Evolutionary conservation across 2,888 invertebrate genomes (phyloP).

Genomic region (Craniophora ligustri): DNA sequence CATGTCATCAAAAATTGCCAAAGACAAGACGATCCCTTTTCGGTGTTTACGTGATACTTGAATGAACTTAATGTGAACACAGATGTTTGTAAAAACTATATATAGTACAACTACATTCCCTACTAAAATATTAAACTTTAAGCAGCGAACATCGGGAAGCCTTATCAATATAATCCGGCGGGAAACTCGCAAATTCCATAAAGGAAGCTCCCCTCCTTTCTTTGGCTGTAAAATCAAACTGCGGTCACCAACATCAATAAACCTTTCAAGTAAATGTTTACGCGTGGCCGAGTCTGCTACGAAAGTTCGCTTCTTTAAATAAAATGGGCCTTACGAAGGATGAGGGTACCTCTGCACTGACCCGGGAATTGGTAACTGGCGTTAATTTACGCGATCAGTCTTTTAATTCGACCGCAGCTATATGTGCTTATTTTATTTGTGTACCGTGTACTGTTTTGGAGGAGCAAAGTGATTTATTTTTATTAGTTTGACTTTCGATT

Average conservation of each 20-base stretch:
- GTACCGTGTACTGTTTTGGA: no score
- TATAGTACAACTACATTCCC: no score
- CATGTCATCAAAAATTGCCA: no score
- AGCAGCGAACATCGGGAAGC: slow-evolving; percentile 10
- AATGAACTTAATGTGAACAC: no score
- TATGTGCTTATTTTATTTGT: slow-evolving; percentile 20
- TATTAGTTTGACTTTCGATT: no score
- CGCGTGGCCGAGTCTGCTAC: slow-evolving; percentile 73
- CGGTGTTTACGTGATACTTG: no score
- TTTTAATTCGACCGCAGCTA: slow-evolving; percentile 41
- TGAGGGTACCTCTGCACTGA: slow-evolving; percentile 63
- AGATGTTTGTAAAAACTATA: no score
- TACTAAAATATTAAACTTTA: slow-evolving; percentile 13
- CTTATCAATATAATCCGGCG: slow-evolving; percentile 54
- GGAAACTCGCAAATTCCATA: slow-evolving; percentile 58
- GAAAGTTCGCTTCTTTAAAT: slow-evolving; percentile 80
- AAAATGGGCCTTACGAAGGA: slow-evolving; percentile 70
- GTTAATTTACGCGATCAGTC: slow-evolving; percentile 44
- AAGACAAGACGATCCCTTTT: no score
- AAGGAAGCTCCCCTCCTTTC: slow-evolving; percentile 52
- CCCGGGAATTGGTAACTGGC: slow-evolving; percentile 57
- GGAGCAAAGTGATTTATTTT: no score
- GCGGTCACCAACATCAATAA: slow-evolving; percentile 84
- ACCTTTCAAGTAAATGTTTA: slow-evolving; percentile 84
- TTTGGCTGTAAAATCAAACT: slow-evolving; percentile 71